phyloP scores from a whole-genome alignment of 1,140 invertebrate genomes.

The Drosophila erecta region DNA sequence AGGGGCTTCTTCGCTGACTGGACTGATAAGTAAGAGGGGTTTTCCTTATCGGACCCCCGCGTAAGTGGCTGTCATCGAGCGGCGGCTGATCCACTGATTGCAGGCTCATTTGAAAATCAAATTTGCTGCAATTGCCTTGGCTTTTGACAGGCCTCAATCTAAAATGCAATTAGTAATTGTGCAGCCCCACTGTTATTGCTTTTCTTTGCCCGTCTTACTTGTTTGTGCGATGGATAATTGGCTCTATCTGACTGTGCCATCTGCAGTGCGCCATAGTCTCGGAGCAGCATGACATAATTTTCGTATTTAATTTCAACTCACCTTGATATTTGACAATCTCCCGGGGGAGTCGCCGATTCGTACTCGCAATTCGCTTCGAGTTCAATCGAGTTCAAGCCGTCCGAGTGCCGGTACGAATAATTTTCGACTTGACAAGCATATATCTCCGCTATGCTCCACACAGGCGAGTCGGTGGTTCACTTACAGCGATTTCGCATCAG shows the following conservation, averaged over 20 bases:
- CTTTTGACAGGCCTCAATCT: constrained; percentile 46
- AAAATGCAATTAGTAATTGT: constrained; percentile 74
- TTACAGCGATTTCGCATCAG: constrained; percentile 54
- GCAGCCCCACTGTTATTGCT: constrained; percentile 6
- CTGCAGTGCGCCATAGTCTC: constrained; percentile 62
- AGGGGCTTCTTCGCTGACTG: constrained; percentile 1
- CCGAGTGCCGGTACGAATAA: constrained; percentile 46
- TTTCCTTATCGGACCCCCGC: constrained; percentile 45
- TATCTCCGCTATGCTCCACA: constrained; percentile 33
- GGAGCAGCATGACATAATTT: constrained; percentile 69
- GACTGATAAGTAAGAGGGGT: constrained; percentile 22
- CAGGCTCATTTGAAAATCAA: constrained; percentile 60
- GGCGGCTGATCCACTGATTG: constrained; percentile 13
- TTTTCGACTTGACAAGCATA: constrained; percentile 49
- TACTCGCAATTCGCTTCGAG: constrained; percentile 4
- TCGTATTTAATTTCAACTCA: constrained; percentile 62
- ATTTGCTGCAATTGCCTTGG: constrained; percentile 64
- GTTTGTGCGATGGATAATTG: constrained; percentile 48
- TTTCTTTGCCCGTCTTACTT: constrained; percentile 9
- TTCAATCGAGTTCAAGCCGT: constrained; percentile 71
- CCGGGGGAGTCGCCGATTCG: constrained; percentile 12
- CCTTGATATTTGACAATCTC: constrained; percentile 72
- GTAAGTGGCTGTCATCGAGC: neutral
- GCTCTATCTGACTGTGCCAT: constrained; percentile 63
- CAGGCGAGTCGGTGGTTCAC: constrained; percentile 26